Percentiles rank a stretch among this genome's conserved stretches.
phyloP scores from a whole-genome alignment of 1,140 invertebrate species.

The Trachelipus rathkii region DNA sequence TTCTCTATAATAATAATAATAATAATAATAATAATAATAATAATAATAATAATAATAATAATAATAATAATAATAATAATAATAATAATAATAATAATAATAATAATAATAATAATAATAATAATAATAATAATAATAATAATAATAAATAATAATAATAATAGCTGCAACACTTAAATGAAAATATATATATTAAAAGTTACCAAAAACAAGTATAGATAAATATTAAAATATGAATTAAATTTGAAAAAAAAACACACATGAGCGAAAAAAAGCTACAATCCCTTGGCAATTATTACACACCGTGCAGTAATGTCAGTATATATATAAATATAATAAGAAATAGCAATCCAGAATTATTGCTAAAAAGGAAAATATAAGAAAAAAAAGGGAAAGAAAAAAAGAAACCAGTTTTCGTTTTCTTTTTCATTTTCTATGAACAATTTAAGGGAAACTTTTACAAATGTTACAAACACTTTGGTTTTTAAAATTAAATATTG shows the following conservation, averaged over 20 bases:
- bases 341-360: constrained; percentile 24
- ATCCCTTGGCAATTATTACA: constrained; percentile 44
- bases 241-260: constrained; percentile 38
- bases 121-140: constrained; percentile 5
- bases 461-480: no score
- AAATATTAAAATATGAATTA: neutral
- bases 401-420: neutral
- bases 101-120: constrained; percentile 5
- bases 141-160: neutral
- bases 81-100: neutral
- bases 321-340: constrained; percentile 35
- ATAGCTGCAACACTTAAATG: neutral
- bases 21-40: constrained; percentile 15
- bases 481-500: no score
- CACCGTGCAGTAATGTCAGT: constrained; percentile 46
- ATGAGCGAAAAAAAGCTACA: constrained; percentile 46
- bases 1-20: constrained; percentile 8
- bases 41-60: neutral
- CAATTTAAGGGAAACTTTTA: no score
- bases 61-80: neutral
- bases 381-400: neutral
- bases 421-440: no score
- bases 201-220: neutral
- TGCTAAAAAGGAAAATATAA: neutral
- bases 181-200: neutral